These are phyloP conservation scores for Leptoclinus maculatus DNA, from an alignment of 2,797 vertebrate genomes.

Conservation along the genomic window DNA sequence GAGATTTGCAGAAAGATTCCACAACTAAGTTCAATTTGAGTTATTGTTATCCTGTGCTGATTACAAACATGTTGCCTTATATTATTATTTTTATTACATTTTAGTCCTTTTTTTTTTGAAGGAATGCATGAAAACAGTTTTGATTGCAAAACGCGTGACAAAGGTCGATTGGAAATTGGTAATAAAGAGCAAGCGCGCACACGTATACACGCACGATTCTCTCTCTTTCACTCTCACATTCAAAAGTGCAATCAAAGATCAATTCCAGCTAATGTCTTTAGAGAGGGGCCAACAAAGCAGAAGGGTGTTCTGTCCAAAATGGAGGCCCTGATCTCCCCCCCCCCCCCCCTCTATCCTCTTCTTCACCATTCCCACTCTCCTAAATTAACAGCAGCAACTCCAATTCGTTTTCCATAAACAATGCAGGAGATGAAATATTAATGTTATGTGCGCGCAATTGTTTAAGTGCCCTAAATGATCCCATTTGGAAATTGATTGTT, in stretches of 20 bases:
- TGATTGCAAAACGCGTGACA: neutral
- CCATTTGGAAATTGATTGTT: constrained; percentile 91
- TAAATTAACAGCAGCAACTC: constrained; percentile 74
- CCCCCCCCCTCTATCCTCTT: no score
- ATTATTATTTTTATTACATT: neutral
- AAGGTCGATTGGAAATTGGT: constrained; percentile 20
- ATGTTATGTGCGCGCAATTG: constrained; percentile 87
- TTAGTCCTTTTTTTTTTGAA: neutral
- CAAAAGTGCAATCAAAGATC: constrained; percentile 56
- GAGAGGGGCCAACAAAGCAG: constrained; percentile 57
- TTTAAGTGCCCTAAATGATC: constrained; percentile 93
- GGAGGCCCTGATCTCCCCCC: constrained; percentile 7
- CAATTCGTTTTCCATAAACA: constrained; percentile 82
- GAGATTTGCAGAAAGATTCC: constrained; percentile 56
- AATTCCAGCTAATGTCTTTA: constrained; percentile 60
- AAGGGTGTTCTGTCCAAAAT: constrained; percentile 53
- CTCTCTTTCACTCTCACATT: neutral
- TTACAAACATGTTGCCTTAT: constrained; percentile 19
- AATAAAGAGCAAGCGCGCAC: neutral
- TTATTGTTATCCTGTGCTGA: constrained; percentile 25
- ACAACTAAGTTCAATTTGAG: constrained; percentile 36
- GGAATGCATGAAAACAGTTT: neutral
- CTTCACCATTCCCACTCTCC: constrained; percentile 50
- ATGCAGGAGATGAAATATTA: constrained; percentile 88
- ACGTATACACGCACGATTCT: neutral